Conservation (phyloP, 2,888 invertebrate genomes). For the Idaea dimidiata region DNA sequence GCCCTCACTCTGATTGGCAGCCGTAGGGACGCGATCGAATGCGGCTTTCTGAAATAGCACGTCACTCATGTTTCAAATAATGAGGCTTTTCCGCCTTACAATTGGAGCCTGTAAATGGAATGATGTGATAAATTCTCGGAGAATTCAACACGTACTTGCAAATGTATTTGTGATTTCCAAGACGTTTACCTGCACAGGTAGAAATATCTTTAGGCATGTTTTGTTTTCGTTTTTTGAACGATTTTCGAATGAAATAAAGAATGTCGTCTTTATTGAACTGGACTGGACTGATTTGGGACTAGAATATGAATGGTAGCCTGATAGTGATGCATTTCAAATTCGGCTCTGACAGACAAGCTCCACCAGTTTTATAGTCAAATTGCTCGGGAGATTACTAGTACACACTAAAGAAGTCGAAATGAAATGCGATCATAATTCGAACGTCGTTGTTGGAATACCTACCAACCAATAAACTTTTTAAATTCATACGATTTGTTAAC, state of each 20-base stretch:
- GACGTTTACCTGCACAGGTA: neutral
- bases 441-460: too few species aligned
- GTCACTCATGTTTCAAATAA: slow-evolving; percentile 20
- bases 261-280: too few species aligned
- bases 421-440: too few species aligned
- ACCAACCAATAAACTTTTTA: too few species aligned
- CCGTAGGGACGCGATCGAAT: slow-evolving; percentile 36
- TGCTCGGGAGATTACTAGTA: too few species aligned
- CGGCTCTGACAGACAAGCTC: too few species aligned
- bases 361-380: too few species aligned
- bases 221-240: neutral
- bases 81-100: slow-evolving; percentile 9
- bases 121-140: neutral
- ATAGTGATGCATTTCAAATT: too few species aligned
- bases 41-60: slow-evolving; percentile 25
- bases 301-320: too few species aligned
- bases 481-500: too few species aligned
- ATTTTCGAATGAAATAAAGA: neutral
- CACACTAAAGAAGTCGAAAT: too few species aligned
- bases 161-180: neutral
- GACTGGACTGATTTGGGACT: too few species aligned
- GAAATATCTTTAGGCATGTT: neutral
- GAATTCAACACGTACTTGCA: neutral
- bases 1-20: slow-evolving; percentile 63
- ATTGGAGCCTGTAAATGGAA: neutral